Conservation (phyloP, 2,888 invertebrate genomes). For the Synergus gifuensis region DNA sequence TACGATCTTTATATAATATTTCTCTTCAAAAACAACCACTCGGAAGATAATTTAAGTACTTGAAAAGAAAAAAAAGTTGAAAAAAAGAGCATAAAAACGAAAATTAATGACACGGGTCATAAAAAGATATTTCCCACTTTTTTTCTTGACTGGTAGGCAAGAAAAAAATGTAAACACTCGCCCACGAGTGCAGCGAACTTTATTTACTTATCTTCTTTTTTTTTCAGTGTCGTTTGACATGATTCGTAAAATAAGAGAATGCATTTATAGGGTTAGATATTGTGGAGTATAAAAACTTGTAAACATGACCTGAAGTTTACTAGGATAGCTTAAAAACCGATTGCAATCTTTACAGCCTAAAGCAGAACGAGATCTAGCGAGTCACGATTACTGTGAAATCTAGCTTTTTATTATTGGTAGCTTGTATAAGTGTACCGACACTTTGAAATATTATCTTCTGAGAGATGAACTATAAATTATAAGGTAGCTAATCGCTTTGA, state of each 20-base stretch:
- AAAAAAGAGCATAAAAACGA: background rate
- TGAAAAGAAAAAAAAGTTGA: background rate
- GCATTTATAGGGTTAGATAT: constrained; percentile 14
- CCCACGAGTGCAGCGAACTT: constrained; percentile 17
- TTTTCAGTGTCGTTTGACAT: constrained; percentile 17
- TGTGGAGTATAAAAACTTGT: constrained; percentile 13
- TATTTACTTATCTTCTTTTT: constrained; percentile 10
- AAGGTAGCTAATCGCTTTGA: constrained; percentile 33
- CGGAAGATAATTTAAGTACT: background rate
- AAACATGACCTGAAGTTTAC: constrained; percentile 39
- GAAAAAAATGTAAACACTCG: constrained; percentile 14
- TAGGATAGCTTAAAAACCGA: constrained; percentile 31
- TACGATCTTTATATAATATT: background rate
- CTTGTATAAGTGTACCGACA: constrained; percentile 1
- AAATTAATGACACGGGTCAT: background rate
- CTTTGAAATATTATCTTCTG: constrained; percentile 32
- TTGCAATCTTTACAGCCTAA: constrained; percentile 29
- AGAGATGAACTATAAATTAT: constrained; percentile 41
- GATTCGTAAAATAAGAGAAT: constrained; percentile 25
- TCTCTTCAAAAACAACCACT: background rate
- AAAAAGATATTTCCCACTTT: background rate
- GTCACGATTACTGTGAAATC: constrained; percentile 20
- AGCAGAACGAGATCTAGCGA: constrained; percentile 39
- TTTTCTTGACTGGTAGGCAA: background rate
- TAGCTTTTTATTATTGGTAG: constrained; percentile 6